Conservation (phyloP, 2,888 invertebrate genomes). For the Chloroclystis v-ata region DNA sequence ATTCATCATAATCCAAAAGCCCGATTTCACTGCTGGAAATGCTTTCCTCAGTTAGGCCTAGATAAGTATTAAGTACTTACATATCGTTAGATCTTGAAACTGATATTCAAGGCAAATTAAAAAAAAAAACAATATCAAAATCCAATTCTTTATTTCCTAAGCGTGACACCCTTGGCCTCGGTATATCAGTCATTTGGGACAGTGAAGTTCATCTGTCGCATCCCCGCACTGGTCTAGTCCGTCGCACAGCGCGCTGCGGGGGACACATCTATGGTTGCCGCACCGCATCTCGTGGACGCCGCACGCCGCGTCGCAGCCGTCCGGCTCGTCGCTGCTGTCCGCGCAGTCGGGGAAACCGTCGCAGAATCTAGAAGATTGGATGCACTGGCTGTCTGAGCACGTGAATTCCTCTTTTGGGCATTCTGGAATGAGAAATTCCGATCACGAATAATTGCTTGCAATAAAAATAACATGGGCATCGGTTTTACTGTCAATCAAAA, state of each 20-base stretch:
- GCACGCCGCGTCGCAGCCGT: constrained; percentile 73
- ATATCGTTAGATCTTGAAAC: too few species aligned
- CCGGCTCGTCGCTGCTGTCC: constrained; percentile 84
- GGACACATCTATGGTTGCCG: constrained; percentile 80
- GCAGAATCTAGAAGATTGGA: constrained; percentile 81
- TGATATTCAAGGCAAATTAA: background rate
- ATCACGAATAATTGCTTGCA: too few species aligned
- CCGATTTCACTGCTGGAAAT: too few species aligned
- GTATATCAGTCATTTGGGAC: constrained; percentile 37
- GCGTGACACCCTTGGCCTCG: background rate
- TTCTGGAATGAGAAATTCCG: constrained; percentile 42
- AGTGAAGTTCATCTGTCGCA: constrained; percentile 81
- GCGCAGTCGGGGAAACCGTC: constrained; percentile 82
- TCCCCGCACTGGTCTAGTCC: constrained; percentile 82
- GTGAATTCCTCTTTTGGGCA: constrained; percentile 70
- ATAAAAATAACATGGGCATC: too few species aligned
- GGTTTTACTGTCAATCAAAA: too few species aligned
- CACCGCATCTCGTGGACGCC: constrained; percentile 69
- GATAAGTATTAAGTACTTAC: too few species aligned
- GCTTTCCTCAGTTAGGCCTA: too few species aligned
- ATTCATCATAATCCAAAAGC: too few species aligned
- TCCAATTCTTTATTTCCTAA: background rate
- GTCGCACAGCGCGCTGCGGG: constrained; percentile 80
- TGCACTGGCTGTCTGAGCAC: constrained; percentile 82
- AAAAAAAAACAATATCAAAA: background rate